Base-by-base conservation (phyloP, 2,888 invertebrate species). In the Lycophotia porphyrea region DNA sequence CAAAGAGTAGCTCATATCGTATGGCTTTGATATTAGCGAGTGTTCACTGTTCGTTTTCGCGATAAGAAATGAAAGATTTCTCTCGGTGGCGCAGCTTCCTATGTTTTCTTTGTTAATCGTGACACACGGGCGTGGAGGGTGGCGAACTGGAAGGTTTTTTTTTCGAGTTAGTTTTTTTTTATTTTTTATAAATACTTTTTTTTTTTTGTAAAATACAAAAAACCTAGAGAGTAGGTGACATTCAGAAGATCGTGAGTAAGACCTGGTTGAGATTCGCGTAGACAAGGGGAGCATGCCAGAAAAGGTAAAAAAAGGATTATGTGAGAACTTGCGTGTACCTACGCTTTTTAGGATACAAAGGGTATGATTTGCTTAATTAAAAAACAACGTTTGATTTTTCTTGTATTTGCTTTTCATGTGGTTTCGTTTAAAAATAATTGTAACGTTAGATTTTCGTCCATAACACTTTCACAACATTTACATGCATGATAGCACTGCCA, bases 51-150 rank as follows among this genome's bases (percentile, higher is more conserved):
- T 87, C 90, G 89, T 86, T 88, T 83, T 74, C 84, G 84, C 89
- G 94, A 95, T 95, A 95, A 95, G 93, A 93, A 94, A 95, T 94
- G 95, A 94, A 93, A 94, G 93, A 93, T 94, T 93, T 90, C 89
- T 58, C 67, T 82, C 74, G 78, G 80, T 86, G 78, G 86, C 88
- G 82, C 76, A 80, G 88, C 88, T 90, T 90, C 85, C 89, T 88
- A 82, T 89, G 88, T 90, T 89, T 89, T 90, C 87, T 88, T 84
- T 86, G 81, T 82, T n/a, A n/a, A n/a, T 84, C 66, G 52, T 44
- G 76, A 90, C 90, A 91, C 82, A 93, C 89, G 44, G 90, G 0
- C 49, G 3, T n/a, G 9, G 11, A 70, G 68, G 27, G 76, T 74
- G 63, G 42, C 15, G 3, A 71, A 71, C 47, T 8, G 1, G 2